Evolutionary conservation across 2,113 vertebrate species (phyloP).

Genomic region (Cyanocitta stelleri): DNA sequence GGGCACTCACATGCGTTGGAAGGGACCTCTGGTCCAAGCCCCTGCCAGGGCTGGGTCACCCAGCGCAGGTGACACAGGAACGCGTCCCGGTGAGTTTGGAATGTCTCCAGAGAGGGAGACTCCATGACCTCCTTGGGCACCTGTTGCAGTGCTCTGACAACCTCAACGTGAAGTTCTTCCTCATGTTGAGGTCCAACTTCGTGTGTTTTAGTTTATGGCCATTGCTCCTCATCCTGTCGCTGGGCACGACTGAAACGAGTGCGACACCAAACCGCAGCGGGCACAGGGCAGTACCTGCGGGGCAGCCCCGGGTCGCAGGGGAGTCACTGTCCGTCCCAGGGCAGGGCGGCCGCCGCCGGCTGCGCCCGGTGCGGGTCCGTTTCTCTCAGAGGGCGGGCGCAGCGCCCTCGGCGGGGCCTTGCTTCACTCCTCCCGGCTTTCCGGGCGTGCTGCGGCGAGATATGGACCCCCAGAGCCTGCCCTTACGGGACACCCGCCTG

Average conservation of each 20-base stretch:
- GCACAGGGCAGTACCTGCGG: too few relatives aligned
- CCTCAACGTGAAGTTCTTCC: not conserved
- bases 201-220: not conserved
- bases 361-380: not conserved
- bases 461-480: rapidly evolving
- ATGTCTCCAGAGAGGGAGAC: not conserved
- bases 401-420: rapidly evolving
- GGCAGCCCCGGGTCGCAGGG: not conserved
- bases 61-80: not conserved
- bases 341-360: not conserved
- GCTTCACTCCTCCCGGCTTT: rapidly evolving
- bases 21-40: not conserved
- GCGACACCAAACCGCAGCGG: not conserved
- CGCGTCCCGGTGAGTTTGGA: not conserved
- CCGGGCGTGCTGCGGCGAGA: not conserved
- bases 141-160: not conserved
- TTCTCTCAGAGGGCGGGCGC: not conserved
- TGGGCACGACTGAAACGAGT: not conserved
- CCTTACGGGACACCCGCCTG: too few relatives aligned
- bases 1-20: not conserved
- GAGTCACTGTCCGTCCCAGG: rapidly evolving
- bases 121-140: not conserved
- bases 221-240: not conserved
- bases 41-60: not conserved
- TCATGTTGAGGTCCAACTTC: not conserved